Base-by-base conservation (phyloP, 2,113 vertebrate genomes). In the Polypterus senegalus region DNA sequence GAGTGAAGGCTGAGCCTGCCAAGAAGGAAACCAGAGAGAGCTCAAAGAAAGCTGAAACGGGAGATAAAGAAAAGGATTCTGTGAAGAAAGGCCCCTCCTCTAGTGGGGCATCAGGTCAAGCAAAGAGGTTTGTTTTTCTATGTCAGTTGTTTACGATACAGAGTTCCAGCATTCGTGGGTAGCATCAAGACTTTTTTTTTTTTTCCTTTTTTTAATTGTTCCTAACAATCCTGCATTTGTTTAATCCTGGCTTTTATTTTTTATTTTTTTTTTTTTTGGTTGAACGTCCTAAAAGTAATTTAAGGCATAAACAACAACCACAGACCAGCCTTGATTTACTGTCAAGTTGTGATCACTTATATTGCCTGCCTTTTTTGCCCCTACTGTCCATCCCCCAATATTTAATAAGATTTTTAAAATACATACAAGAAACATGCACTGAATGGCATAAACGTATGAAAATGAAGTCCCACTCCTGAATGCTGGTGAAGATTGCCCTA, bases 111-210 rank as follows among this genome's bases (percentile, higher is more conserved):
- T 90, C 92, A 90, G 92, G 93, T 94, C 95, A 96, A 97, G 95
- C 91, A 93, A 99, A 97, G 96, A 99, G 96, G 96, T 99, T 99
- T 94, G 96, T 99, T 92, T 97, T 98, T 98, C 93, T 98, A 97
- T 98, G 94, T 98, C 94, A 91, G 94, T 98, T 97, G 89, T 97
- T 97, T 97, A 93, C 91, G 86, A 84, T 96, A 89, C 93, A 92
- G 88, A 92, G 90, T 94, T 86, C 92, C 93, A 93, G 87, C 93
- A 92, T 85, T 89, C 94, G 92, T 93, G 92, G 91, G 91, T 97
- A 97, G 94, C 92, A 74, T 91, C 92, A 94, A 94, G 93, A 93
- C 81, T 84, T 89, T 80, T 66, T 73, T 58, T 8, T 63, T 62
- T 63, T 63, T 60, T 54, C 46, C 45, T 76, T 78, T 77, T 84